Conservation (phyloP, 2,113 vertebrate species). For the Podarcis cretensis region DNA sequence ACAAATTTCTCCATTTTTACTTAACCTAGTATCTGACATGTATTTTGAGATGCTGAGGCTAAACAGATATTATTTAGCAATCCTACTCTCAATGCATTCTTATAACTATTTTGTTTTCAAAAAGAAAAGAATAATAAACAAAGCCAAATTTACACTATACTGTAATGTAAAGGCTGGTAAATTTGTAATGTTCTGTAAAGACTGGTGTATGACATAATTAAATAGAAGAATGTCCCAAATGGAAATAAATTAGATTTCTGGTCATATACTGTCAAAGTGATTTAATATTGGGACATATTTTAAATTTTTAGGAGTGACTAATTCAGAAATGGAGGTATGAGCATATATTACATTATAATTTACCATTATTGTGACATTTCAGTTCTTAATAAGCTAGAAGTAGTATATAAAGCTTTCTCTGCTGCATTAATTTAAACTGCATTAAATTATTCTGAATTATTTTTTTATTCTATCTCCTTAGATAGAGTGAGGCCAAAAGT, state of each 20-base stretch:
- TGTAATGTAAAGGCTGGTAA: neutral
- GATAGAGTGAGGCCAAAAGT: constrained; percentile 55
- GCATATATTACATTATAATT: constrained; percentile 60
- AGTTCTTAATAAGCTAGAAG: constrained; percentile 56
- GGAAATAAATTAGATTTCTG: constrained; percentile 30
- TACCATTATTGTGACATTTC: constrained; percentile 63
- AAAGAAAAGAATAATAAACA: constrained; percentile 28
- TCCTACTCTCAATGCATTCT: neutral
- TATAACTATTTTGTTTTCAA: constrained; percentile 23
- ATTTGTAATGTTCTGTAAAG: neutral
- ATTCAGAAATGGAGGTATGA: constrained; percentile 42
- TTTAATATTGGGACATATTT: constrained; percentile 43
- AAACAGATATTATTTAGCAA: constrained; percentile 32
- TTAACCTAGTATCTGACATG: constrained; percentile 42
- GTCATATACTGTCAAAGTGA: constrained; percentile 22
- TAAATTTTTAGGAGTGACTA: constrained; percentile 45
- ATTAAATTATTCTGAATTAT: constrained; percentile 63
- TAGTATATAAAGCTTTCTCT: constrained; percentile 52
- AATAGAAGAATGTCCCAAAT: constrained; percentile 4
- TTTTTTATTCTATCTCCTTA: constrained; percentile 57
- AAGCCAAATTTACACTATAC: constrained; percentile 8
- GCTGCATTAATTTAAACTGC: constrained; percentile 56
- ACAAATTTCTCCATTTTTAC: constrained; percentile 19
- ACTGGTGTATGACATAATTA: neutral
- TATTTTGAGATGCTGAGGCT: constrained; percentile 33